These are phyloP conservation scores for Amblyopsis hoosieri DNA, from an alignment of 2,797 vertebrate genomes.

Conservation along the genomic window DNA sequence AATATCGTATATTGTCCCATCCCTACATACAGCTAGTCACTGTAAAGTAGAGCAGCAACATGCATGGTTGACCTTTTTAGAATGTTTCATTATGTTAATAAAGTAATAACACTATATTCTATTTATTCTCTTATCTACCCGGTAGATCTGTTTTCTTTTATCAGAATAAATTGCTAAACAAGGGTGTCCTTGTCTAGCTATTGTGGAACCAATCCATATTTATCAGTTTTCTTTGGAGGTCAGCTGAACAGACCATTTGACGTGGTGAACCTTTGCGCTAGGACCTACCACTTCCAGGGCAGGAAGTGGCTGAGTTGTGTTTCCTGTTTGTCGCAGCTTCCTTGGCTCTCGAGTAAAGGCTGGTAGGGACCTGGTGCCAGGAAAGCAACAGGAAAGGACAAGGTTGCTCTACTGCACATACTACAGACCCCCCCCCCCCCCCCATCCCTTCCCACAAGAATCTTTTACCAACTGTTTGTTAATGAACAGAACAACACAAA, in stretches of 20 bases:
- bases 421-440: too few species aligned
- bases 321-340: conserved; percentile 57
- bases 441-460: too few species aligned
- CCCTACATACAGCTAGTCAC: too few species aligned
- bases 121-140: too few species aligned
- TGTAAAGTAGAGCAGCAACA: too few species aligned
- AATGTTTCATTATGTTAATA: too few species aligned
- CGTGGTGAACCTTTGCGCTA: conserved; percentile 13
- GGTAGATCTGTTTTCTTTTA: background rate
- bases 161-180: background rate
- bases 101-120: too few species aligned
- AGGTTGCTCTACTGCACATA: conserved; percentile 17
- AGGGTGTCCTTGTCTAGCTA: background rate
- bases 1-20: too few species aligned
- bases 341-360: conserved; percentile 12
- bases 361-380: conserved; percentile 23
- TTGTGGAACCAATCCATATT: conserved; percentile 13
- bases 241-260: conserved; percentile 8
- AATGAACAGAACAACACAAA: too few species aligned
- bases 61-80: too few species aligned
- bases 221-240: conserved; percentile 18
- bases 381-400: conserved; percentile 41
- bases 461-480: too few species aligned
- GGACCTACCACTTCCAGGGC: conserved; percentile 53
- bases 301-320: conserved; percentile 62